Evolutionary conservation across 2,888 invertebrate genomes (phyloP), one percentile per base, ranked within the genome.

Genomic region (Limenitis arthemis): DNA sequence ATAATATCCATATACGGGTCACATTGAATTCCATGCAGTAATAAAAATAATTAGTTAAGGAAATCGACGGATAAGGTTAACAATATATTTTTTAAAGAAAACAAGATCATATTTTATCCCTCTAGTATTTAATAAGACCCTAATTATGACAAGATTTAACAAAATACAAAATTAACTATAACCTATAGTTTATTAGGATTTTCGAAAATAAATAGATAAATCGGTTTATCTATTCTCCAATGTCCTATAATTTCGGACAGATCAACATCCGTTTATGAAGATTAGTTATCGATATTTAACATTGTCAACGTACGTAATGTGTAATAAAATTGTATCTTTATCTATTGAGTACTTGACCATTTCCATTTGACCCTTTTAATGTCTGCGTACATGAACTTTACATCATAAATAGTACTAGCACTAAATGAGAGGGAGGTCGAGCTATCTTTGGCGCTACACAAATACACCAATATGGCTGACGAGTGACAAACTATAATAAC

Each of bases 301-400:
- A 46, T 36, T 46, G 29, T 29, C 46, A 37, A 37, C 12, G 36
- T 37, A 46, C 38, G 43, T 44, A 20, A 20, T 20, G 4, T 8
- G 40, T 44, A 12, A 34, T 47, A 39, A 40, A 32, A 47, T n/a
- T 12, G 29, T 67, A 68, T 69, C 20, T 20, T 75, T 77, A 76
- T 79, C 79, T 76, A 68, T 69, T 71, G 71, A 77, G 73, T 74
- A 72, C 74, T 73, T 73, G 56, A 60, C 79, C 73, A 73, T 49
- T 36, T 29, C 66, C 69, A 62, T 49, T 44, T 68, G 75, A 73
- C 67, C 77, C 61, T 60, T 55, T 57, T 43, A 59, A 49, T 56
- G 55, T 51, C 44, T 47, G 49, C 54, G 55, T 52, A 51, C 41
- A 53, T 49, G 38, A 43, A 54, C 53, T 53, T 60, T 60, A 59